Percentiles rank a stretch among this genome's conserved stretches.
phyloP scores from a whole-genome alignment of 2,888 invertebrate genomes.

The Nephrotoma guestfalica region DNA sequence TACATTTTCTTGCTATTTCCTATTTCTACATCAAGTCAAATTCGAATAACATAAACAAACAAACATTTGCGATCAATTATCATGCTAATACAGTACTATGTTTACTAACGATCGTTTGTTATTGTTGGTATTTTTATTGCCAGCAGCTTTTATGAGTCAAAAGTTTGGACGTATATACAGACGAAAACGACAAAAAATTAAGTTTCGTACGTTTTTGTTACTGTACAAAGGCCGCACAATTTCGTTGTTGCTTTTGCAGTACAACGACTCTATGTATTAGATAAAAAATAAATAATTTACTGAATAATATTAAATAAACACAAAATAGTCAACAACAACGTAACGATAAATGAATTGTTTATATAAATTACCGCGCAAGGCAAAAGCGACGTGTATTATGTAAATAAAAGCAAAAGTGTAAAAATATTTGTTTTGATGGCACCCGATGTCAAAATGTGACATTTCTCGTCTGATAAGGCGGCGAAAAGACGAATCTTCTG shows the following conservation, averaged over 20 bases:
- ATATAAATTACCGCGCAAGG: background rate
- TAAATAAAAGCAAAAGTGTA: background rate
- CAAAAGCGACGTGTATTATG: background rate
- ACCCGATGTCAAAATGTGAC: background rate
- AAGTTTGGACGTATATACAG: background rate
- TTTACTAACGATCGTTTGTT: background rate
- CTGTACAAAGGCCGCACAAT: background rate
- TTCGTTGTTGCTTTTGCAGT: background rate
- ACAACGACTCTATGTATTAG: background rate
- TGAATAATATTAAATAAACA: background rate
- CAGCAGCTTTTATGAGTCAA: background rate
- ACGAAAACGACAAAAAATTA: background rate
- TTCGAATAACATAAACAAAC: background rate
- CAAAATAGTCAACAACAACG: background rate
- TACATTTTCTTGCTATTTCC: too few relatives aligned
- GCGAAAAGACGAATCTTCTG: too few relatives aligned
- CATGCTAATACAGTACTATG: background rate
- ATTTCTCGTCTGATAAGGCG: background rate
- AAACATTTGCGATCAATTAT: background rate
- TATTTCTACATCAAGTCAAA: too few relatives aligned
- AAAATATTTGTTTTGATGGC: background rate
- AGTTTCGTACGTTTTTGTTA: background rate
- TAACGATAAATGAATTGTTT: background rate
- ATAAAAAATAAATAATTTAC: background rate
- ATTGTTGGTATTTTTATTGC: background rate